Evolutionary conservation across 1,140 invertebrate genomes (phyloP).

Genomic region (Pollicipes pollicipes): DNA sequence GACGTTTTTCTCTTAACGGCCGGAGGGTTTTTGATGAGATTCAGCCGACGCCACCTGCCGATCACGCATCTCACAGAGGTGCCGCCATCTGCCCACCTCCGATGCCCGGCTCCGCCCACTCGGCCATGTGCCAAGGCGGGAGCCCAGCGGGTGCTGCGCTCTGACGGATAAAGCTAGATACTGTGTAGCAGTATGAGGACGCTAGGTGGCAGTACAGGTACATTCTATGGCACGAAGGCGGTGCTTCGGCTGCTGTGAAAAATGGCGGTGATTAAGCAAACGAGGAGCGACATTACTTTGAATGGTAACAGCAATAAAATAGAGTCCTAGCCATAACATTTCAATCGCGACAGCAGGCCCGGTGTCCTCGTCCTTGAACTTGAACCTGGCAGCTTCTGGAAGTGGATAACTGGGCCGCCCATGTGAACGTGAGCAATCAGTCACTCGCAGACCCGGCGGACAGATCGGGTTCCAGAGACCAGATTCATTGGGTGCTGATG

Average conservation of each 20-base stretch:
- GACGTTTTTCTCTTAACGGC: too few species aligned
- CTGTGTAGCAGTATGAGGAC: background rate
- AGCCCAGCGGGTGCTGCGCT: background rate
- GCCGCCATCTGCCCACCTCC: background rate
- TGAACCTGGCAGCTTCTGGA: background rate
- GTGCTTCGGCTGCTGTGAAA: background rate
- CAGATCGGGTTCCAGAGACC: too few species aligned
- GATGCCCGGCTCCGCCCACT: background rate
- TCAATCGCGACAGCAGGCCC: background rate
- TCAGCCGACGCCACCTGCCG: background rate
- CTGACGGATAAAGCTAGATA: background rate
- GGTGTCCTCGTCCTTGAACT: background rate
- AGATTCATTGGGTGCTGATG: too few species aligned
- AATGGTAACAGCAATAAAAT: background rate
- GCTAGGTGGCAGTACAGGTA: background rate
- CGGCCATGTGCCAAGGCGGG: background rate
- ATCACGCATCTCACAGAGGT: background rate
- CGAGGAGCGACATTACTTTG: background rate
- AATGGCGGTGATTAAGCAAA: background rate
- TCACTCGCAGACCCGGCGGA: too few species aligned
- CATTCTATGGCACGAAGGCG: background rate
- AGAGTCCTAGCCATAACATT: background rate
- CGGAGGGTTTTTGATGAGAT: too few species aligned
- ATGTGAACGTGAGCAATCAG: too few species aligned
- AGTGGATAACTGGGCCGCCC: background rate